phyloP scores from a whole-genome alignment of 1,140 invertebrate species.

The Apis dorsata region DNA sequence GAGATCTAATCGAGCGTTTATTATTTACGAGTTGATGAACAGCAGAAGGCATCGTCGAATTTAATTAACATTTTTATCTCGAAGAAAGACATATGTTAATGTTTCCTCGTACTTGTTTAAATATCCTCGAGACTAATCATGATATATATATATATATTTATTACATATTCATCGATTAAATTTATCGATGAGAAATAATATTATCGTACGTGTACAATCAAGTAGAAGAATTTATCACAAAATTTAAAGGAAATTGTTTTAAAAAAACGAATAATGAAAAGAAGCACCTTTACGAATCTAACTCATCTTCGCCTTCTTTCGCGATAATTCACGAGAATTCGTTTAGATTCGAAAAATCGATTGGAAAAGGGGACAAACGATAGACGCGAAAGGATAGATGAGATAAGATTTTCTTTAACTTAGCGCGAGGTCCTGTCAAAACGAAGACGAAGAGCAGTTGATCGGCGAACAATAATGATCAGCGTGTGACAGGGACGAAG shows the following conservation, averaged over 20 bases:
- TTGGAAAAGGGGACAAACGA: background rate
- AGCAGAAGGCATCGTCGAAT: slow-evolving; percentile 28
- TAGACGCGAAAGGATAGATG: slow-evolving; percentile 22
- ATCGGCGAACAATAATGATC: slow-evolving; percentile 50
- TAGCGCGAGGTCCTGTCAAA: slow-evolving; percentile 47
- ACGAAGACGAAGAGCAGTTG: slow-evolving; percentile 37
- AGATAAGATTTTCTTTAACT: slow-evolving; percentile 42
- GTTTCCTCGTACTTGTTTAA: no score
- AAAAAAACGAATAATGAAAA: no score
- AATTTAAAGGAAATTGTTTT: no score
- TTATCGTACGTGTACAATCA: background rate
- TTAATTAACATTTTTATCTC: slow-evolving; percentile 40
- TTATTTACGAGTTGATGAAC: slow-evolving; percentile 40
- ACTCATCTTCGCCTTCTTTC: no score
- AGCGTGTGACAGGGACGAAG: slow-evolving; percentile 14
- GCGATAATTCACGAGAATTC: background rate
- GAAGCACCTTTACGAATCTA: no score
- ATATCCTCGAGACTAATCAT: background rate
- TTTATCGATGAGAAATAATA: background rate
- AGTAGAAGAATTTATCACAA: background rate
- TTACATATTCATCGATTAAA: background rate
- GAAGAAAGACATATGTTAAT: slow-evolving; percentile 20
- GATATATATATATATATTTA: slow-evolving; percentile 5
- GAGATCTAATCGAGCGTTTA: slow-evolving; percentile 5
- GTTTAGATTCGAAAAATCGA: background rate